These are phyloP conservation scores for Coregonus suidteri DNA, from an alignment of 2,797 vertebrate genomes.

Conservation along the genomic window DNA sequence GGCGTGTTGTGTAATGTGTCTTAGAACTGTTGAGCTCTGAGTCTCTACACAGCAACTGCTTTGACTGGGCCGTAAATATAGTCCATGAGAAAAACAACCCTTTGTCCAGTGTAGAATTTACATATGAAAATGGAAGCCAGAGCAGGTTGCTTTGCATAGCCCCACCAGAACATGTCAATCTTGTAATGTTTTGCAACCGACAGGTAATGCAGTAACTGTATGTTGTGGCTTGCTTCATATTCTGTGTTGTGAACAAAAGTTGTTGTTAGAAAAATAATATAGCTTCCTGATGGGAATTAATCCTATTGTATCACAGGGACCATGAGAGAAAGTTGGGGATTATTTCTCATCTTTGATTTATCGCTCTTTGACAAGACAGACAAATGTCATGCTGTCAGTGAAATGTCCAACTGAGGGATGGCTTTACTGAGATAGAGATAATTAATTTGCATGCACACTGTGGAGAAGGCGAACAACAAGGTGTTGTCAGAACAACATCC, in stretches of 20 bases:
- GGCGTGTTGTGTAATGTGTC: neutral
- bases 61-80: neutral
- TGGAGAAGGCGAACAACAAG: slow-evolving; percentile 23
- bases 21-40: neutral
- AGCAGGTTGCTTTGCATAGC: slow-evolving; percentile 50
- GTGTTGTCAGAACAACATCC: too few relatives aligned
- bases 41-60: neutral
- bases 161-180: slow-evolving; percentile 22
- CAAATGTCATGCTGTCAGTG: slow-evolving; percentile 9
- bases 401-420: slow-evolving; percentile 21
- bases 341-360: neutral
- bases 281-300: neutral
- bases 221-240: too few relatives aligned
- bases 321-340: neutral
- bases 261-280: neutral
- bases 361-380: neutral
- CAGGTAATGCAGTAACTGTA: neutral
- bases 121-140: slow-evolving; percentile 37
- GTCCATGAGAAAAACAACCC: neutral
- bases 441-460: slow-evolving; percentile 5
- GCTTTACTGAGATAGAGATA: neutral
- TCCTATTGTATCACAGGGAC: neutral
- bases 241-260: slow-evolving; percentile 6
- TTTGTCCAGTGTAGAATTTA: slow-evolving; percentile 41
- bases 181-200: too few relatives aligned